phyloP scores from a whole-genome alignment of 2,113 vertebrate species.

The Platichthys stellatus region DNA sequence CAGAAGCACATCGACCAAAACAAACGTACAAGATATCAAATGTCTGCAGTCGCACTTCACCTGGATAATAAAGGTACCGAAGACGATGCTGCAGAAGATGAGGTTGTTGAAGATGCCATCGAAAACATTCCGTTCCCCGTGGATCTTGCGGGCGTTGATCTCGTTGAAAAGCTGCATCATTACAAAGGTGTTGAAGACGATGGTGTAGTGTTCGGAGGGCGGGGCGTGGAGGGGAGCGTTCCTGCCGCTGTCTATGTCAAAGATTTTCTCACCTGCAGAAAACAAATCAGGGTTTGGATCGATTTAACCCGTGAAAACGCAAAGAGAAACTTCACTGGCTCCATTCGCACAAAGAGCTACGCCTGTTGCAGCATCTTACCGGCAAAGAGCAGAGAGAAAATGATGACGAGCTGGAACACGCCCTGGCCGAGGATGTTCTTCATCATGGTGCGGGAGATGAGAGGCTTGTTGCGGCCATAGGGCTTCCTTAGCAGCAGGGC shows the following conservation, averaged over 20 bases:
- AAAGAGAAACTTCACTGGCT: background rate
- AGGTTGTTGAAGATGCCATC: constrained; percentile 98
- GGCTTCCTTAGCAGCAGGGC: constrained; percentile 94
- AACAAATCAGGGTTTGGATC: background rate
- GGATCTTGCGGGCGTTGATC: constrained; percentile 98
- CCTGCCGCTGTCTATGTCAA: constrained; percentile 96
- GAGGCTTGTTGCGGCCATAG: constrained; percentile 98
- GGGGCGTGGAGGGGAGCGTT: constrained; percentile 93
- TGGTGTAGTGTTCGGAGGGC: constrained; percentile 97
- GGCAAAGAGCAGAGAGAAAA: constrained; percentile 95
- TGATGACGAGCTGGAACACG: constrained; percentile 93
- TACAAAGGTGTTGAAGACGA: constrained; percentile 98
- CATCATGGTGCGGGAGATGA: constrained; percentile 99
- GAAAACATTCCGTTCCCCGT: constrained; percentile 98
- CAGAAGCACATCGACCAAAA: background rate
- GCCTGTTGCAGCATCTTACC: constrained; percentile 80
- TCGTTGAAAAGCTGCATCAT: constrained; percentile 99
- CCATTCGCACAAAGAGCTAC: background rate
- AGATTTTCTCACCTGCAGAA: constrained; percentile 90
- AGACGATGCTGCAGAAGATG: constrained; percentile 97
- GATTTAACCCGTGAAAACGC: accelerated
- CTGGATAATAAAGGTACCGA: constrained; percentile 97
- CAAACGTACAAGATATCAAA: background rate
- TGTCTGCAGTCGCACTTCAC: constrained; percentile 66
- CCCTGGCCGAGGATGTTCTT: constrained; percentile 98